A percentile compares a stretch with the other conserved stretches of the same genome.
These are phyloP conservation scores for Choristoneura rosaceana DNA, from an alignment of 2,888 invertebrate species.

Conservation along the genomic window DNA sequence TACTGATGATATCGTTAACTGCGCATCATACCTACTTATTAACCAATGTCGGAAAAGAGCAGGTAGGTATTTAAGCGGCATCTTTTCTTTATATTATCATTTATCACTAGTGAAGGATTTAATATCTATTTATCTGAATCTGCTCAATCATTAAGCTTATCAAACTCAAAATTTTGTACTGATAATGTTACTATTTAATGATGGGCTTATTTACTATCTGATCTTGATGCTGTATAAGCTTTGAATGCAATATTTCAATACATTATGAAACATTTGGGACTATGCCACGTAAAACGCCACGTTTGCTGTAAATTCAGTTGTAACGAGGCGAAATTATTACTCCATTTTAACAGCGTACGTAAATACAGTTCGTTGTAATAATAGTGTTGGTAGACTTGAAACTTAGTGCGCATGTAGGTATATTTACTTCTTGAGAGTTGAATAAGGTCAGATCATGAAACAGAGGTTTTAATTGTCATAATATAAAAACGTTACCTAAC, in stretches of 20 bases:
- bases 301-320: neutral
- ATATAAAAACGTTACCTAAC: no score
- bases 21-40: no score
- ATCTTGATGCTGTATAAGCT: neutral
- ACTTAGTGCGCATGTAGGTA: neutral
- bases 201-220: neutral
- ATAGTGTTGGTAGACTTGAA: neutral
- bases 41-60: no score
- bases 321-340: neutral
- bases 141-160: slow-evolving; percentile 1
- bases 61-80: no score
- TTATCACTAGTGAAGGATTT: neutral
- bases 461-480: no score
- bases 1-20: no score
- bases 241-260: slow-evolving; percentile 12
- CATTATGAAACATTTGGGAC: slow-evolving; percentile 7
- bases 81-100: neutral
- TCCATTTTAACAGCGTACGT: neutral
- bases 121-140: neutral
- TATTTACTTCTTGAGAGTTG: neutral
- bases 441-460: neutral
- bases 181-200: neutral
- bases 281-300: neutral
- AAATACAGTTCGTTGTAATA: neutral
- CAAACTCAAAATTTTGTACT: neutral